Evolutionary conservation across 1,140 invertebrate genomes (phyloP), one percentile per base, ranked within the genome.

Genomic region (Pomacea maculata): DNA sequence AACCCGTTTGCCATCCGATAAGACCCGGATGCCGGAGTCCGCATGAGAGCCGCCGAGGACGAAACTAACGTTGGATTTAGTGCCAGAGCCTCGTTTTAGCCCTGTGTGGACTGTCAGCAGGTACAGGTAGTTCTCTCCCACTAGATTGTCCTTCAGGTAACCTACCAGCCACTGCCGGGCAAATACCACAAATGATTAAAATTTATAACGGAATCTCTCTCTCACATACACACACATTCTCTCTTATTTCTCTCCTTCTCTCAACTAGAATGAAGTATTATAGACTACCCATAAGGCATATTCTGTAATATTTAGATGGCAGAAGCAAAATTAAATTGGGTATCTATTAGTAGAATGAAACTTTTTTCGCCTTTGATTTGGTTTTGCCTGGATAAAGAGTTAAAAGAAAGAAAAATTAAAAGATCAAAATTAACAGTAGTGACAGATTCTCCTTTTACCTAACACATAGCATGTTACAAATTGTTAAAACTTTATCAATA

Each of bases 31-130:
- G 3, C 91, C 90, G 14, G 89, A 89, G 70, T 91, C 88, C 1
- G 81, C 85, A 21, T 84, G 70, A 29, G 87, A 85, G 14, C 91
- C 90, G 6, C 85, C 84, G 25, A 92, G 73, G 64, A 89, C 83
- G 81, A 92, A 90, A 25, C 86, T 86, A 75, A 91, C 85, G 21
- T 85, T 85, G 8, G 90, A 90, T 21, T 79, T 84, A 0, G 90
- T 91, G 1, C 90, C 89, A 12, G 89, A 84, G 10, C 83, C 83
- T 75, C 84, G 84, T 12, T 89, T 81, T 72, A 90, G 82, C 17
- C 90, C 90, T 54, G 91, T 92, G 77, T 89, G 84, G 0, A 92
- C 90, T 17, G 88, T 88, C 14, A 92, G 55, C 52, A 90, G 82
- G 84, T 91, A 92, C 77, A 87, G 88, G 71, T 91, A 88, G 11